Evolutionary conservation across 2,888 invertebrate species (phyloP).

Genomic region (Ophonus ardosiacus): DNA sequence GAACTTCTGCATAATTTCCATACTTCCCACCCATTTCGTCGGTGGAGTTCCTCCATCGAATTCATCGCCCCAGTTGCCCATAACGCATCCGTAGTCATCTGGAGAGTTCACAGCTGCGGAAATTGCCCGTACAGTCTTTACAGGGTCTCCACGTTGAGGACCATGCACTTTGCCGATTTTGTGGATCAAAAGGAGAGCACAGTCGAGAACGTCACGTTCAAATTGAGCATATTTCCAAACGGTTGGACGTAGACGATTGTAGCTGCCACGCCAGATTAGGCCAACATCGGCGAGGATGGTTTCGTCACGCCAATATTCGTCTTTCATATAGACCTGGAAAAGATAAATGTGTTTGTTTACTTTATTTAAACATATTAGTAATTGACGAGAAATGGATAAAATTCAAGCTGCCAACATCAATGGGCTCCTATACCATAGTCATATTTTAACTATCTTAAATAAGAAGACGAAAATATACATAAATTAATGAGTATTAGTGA

Average conservation of each 20-base stretch:
- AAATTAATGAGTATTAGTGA: too few relatives aligned
- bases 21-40: slow-evolving; percentile 93
- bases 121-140: slow-evolving; percentile 86
- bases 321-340: slow-evolving; percentile 78
- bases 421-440: too few relatives aligned
- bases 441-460: too few relatives aligned
- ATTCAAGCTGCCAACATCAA: neutral
- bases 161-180: slow-evolving; percentile 78
- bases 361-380: neutral
- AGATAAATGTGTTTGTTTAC: neutral
- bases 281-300: slow-evolving; percentile 92
- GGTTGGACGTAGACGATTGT: slow-evolving; percentile 88
- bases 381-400: neutral
- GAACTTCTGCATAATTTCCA: slow-evolving; percentile 90
- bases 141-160: slow-evolving; percentile 85
- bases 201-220: slow-evolving; percentile 89
- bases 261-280: slow-evolving; percentile 93
- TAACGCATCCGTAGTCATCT: slow-evolving; percentile 90
- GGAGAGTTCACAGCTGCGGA: slow-evolving; percentile 93
- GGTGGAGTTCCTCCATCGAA: slow-evolving; percentile 92
- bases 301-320: slow-evolving; percentile 87
- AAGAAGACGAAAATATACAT: too few relatives aligned
- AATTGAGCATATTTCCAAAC: slow-evolving; percentile 96
- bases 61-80: slow-evolving; percentile 93
- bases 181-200: slow-evolving; percentile 85